A percentile compares a stretch with the other conserved stretches of the same genome.
These are phyloP conservation scores for Urocyon cinereoargenteus DNA, from an alignment of 2,797 vertebrate genomes.

Conservation along the genomic window DNA sequence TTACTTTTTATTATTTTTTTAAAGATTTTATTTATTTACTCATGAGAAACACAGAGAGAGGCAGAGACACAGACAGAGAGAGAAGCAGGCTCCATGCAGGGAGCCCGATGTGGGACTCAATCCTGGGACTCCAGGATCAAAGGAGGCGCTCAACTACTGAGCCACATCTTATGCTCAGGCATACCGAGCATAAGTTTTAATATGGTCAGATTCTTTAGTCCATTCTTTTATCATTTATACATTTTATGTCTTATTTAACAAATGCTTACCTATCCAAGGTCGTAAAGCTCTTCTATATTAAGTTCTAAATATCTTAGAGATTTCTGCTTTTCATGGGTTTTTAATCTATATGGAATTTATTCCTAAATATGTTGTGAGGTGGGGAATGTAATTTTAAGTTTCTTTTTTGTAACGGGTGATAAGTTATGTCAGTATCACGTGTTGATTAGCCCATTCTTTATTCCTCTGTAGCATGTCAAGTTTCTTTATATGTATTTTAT, in stretches of 20 bases:
- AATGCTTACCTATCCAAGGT: neutral
- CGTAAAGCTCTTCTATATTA: neutral
- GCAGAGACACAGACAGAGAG: no score
- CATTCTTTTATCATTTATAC: neutral
- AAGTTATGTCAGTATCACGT: neutral
- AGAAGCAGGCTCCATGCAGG: no score
- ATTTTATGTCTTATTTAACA: slow-evolving; percentile 16
- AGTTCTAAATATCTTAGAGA: neutral
- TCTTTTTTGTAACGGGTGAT: neutral
- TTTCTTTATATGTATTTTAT: neutral
- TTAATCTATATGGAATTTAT: slow-evolving; percentile 29
- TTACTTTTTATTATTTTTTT: no score
- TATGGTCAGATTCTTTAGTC: neutral
- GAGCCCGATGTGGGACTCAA: no score
- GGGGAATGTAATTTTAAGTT: slow-evolving; percentile 31
- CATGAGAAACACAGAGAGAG: no score
- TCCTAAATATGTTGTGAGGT: slow-evolving; percentile 28
- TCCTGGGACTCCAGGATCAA: no score
- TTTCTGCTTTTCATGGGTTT: neutral
- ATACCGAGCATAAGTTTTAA: neutral
- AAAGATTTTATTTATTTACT: no score
- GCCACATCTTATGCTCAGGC: no score
- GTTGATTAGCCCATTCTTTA: neutral
- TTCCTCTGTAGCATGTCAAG: neutral
- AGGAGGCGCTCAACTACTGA: no score